phyloP scores from a whole-genome alignment of 2,113 vertebrate species.

The Tautogolabrus adspersus region DNA sequence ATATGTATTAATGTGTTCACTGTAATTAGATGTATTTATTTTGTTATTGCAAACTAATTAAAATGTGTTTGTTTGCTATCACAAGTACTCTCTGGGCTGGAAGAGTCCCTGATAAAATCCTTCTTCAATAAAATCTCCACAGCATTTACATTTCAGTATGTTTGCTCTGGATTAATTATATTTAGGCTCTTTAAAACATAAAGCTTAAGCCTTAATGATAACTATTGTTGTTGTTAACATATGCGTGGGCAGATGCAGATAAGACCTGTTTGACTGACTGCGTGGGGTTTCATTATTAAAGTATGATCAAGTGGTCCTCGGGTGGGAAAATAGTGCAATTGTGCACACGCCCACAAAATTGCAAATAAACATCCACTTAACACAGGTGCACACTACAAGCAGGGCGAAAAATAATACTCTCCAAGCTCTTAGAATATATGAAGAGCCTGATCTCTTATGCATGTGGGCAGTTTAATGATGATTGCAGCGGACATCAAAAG shows the following conservation, averaged over 20 bases:
- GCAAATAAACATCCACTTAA: not conserved
- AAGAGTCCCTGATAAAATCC: slow-evolving; percentile 22
- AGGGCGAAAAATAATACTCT: not conserved
- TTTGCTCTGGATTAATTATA: slow-evolving; percentile 1
- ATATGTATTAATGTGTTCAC: not conserved
- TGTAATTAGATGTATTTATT: slow-evolving; percentile 5
- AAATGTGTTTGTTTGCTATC: slow-evolving; percentile 14
- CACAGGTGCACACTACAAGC: not conserved
- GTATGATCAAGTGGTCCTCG: slow-evolving; percentile 13
- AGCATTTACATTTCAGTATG: not conserved
- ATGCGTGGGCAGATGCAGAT: slow-evolving; percentile 39
- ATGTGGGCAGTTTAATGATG: slow-evolving; percentile 26
- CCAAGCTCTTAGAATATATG: not conserved
- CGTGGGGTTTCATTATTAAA: slow-evolving; percentile 41
- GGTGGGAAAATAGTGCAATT: slow-evolving; percentile 14
- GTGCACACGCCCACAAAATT: slow-evolving; percentile 17
- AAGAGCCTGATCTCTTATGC: slow-evolving; percentile 15
- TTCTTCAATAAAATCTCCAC: slow-evolving; percentile 5
- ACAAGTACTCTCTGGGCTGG: not conserved
- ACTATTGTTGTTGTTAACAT: slow-evolving; percentile 7
- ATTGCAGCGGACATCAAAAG: slow-evolving; percentile 39
- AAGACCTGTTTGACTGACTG: slow-evolving; percentile 3
- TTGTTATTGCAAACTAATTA: slow-evolving; percentile 19
- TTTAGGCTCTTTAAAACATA: not conserved
- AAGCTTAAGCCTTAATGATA: slow-evolving; percentile 21